Evolutionary conservation across 2,113 vertebrate species (phyloP).

Genomic region (Ctenodactylus gundi): DNA sequence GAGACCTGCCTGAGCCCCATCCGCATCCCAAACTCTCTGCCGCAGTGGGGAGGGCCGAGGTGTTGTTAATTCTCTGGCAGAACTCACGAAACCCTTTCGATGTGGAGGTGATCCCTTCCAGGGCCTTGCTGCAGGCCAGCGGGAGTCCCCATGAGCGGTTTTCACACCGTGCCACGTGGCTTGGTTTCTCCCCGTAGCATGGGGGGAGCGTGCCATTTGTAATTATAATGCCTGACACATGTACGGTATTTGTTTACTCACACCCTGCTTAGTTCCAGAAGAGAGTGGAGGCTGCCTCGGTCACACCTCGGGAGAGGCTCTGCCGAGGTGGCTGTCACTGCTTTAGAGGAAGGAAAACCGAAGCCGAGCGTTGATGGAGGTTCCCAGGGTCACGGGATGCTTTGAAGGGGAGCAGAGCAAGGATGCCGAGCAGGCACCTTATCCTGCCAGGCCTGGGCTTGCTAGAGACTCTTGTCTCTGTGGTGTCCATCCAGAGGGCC

Average conservation of each 20-base stretch:
- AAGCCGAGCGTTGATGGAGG: not conserved
- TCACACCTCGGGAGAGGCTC: not conserved
- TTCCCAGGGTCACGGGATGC: not conserved
- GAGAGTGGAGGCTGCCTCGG: constrained; percentile 48
- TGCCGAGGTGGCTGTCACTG: not conserved
- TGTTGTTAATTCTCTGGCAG: not conserved
- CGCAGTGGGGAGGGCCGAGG: not conserved
- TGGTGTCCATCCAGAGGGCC: not conserved
- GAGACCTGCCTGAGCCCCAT: not conserved
- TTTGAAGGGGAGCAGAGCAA: not conserved
- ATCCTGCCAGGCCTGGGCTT: not conserved
- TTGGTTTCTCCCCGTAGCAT: not conserved
- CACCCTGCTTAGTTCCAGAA: constrained; percentile 55
- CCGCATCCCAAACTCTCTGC: not conserved
- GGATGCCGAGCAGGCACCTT: not conserved
- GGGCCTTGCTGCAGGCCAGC: not conserved
- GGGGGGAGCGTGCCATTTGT: constrained; percentile 47
- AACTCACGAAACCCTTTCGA: not conserved
- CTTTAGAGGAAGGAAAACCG: not conserved
- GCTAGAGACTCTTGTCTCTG: not conserved
- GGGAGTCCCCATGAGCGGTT: not conserved
- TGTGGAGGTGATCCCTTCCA: not conserved
- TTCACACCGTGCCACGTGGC: not conserved
- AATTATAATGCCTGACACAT: constrained; percentile 71
- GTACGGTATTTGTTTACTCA: constrained; percentile 70